phyloP scores from a whole-genome alignment of 2,888 invertebrate genomes.

The Lepidocyrtinus sp. region DNA sequence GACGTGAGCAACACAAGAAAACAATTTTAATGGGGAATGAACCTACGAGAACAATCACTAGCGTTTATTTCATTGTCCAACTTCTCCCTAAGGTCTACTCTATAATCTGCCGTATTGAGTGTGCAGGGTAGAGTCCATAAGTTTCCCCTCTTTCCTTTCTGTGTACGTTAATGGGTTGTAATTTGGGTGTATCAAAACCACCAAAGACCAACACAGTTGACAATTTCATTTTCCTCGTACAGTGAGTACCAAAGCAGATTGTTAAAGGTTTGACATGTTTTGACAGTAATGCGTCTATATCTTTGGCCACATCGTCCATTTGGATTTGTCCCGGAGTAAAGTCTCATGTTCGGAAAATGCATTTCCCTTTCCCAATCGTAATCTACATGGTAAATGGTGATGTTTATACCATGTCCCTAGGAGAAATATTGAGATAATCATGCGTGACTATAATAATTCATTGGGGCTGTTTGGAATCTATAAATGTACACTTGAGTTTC shows the following conservation, averaged over 20 bases:
- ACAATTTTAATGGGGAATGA: background rate
- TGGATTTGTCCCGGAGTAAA: constrained; percentile 8
- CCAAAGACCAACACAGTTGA: background rate
- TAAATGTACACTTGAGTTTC: constrained; percentile 1
- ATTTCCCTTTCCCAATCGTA: background rate
- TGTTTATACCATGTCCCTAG: background rate
- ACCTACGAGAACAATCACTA: background rate
- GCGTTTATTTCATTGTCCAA: constrained; percentile 2
- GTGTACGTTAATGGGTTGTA: constrained; percentile 8
- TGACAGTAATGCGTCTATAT: constrained; percentile 8
- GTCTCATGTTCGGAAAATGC: background rate
- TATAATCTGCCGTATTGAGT: too few species aligned
- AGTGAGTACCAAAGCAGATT: constrained; percentile 13
- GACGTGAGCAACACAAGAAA: constrained; percentile 1
- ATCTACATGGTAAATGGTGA: background rate
- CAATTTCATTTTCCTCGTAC: background rate
- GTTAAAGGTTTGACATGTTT: constrained; percentile 13
- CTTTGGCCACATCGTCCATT: background rate
- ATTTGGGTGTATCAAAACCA: background rate
- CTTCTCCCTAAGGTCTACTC: constrained; percentile 4
- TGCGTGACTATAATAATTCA: constrained; percentile 53
- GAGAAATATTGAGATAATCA: constrained; percentile 35
- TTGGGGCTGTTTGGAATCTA: constrained; percentile 19
- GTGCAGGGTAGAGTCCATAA: background rate
- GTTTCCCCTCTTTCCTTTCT: background rate